phyloP scores from a whole-genome alignment of 1,140 invertebrate genomes.

The Acromyrmex echinatior region DNA sequence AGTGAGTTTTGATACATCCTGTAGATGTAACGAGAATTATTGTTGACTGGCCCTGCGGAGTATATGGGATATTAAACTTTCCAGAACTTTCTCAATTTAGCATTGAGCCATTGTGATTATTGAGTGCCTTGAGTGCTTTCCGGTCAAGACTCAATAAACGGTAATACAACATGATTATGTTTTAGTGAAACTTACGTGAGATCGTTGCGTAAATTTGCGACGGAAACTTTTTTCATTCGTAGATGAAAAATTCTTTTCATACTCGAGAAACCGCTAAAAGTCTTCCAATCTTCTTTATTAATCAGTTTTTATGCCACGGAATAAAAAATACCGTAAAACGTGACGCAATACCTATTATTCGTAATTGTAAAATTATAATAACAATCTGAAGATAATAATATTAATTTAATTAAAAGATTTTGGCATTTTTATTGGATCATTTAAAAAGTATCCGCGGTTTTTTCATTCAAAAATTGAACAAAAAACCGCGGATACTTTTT shows the following conservation, averaged over 20 bases:
- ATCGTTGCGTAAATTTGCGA: neutral
- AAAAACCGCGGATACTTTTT: too few relatives aligned
- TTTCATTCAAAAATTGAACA: too few relatives aligned
- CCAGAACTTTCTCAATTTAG: constrained; percentile 57
- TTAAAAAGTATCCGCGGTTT: too few relatives aligned
- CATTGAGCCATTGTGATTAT: constrained; percentile 38
- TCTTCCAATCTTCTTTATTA: neutral
- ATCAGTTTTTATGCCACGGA: neutral
- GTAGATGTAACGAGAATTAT: constrained; percentile 52
- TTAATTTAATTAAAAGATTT: too few relatives aligned
- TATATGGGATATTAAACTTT: constrained; percentile 52
- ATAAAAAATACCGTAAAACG: neutral
- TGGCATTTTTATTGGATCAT: too few relatives aligned
- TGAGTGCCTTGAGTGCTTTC: constrained; percentile 43
- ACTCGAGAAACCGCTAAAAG: neutral
- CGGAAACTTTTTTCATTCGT: neutral
- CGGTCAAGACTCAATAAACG: constrained; percentile 38
- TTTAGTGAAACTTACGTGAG: constrained; percentile 25
- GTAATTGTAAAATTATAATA: neutral
- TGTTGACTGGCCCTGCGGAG: constrained; percentile 17
- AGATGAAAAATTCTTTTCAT: neutral
- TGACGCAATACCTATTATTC: neutral
- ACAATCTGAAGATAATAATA: neutral
- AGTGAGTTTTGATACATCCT: constrained; percentile 19
- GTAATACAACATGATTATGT: constrained; percentile 35